These are phyloP conservation scores for Clepsis dumicolana DNA, from an alignment of 2,888 invertebrate species.

Conservation along the genomic window DNA sequence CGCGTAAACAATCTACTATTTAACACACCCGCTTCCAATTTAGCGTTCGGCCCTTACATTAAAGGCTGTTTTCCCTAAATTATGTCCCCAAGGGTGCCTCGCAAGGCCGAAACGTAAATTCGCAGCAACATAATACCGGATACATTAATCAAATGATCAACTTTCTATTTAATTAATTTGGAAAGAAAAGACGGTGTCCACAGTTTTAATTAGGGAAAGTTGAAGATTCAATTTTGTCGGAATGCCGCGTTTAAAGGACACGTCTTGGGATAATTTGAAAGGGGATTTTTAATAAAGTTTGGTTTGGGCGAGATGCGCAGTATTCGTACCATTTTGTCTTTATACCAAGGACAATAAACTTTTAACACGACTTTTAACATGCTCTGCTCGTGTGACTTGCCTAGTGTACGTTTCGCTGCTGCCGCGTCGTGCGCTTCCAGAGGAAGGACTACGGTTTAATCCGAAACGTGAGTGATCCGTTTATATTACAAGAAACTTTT, in stretches of 20 bases:
- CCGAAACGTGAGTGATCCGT: too few species aligned
- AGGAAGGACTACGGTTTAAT: too few species aligned
- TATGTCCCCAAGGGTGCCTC: background rate
- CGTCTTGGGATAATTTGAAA: background rate
- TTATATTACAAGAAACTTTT: too few species aligned
- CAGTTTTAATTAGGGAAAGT: slow-evolving; percentile 28
- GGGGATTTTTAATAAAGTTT: background rate
- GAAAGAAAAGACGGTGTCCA: slow-evolving; percentile 23
- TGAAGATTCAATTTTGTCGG: slow-evolving; percentile 24
- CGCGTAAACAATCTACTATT: slow-evolving; percentile 10
- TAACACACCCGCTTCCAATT: slow-evolving; percentile 6
- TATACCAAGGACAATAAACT: too few species aligned
- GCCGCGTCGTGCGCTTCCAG: too few species aligned
- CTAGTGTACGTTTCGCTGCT: too few species aligned
- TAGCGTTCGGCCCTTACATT: slow-evolving; percentile 1
- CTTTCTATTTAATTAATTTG: slow-evolving; percentile 33
- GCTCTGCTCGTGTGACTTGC: too few species aligned
- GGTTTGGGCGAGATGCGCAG: too few species aligned
- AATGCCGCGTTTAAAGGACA: background rate
- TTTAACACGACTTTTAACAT: too few species aligned
- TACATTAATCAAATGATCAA: slow-evolving; percentile 38
- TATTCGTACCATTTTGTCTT: too few species aligned
- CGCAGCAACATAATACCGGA: slow-evolving; percentile 15
- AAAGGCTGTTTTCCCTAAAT: slow-evolving; percentile 19
- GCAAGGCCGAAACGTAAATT: slow-evolving; percentile 18